Base-by-base conservation (phyloP, 2,888 invertebrate genomes). In the Trisateles emortualis region DNA sequence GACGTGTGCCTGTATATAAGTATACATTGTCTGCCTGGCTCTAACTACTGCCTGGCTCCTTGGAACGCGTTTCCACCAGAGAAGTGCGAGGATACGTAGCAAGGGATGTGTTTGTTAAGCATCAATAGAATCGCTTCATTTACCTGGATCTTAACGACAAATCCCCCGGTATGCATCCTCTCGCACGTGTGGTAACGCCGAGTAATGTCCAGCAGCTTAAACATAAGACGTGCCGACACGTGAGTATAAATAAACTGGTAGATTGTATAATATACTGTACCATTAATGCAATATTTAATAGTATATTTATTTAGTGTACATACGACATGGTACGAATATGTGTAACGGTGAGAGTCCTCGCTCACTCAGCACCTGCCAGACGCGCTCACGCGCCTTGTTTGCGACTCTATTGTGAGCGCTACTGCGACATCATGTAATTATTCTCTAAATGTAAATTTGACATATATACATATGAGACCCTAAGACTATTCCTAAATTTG, bases 261-360 rank as follows among this genome's bases (percentile, higher is more conserved):
- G 40, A 43, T 63, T 48, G 52, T 51, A 30, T 45, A 35, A 42
- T 51, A 26, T 45, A 53, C 55, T 44, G 46, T 49, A 64, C 46
- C 57, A 50, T 14, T 54, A 60, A 61, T 60, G 64, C 68, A 68
- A 74, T 69, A 64, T 60, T 51, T 32, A 39, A 52, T 65, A 70
- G 56, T 58, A 52, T 55, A 68, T 61, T 63, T 68, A 64, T 64
- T 47, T 49, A 55, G 57, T 38, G 42, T 49, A 60, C 45, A 17
- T 35, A 36, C 24, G 13, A 26, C 38, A 11, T 36, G 13, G 24
- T 11, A 36, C 16, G 16, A 13, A 19, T 29, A 19, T 14, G 8
- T 4, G 19, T 3, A 19, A 19, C 19, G 5, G 19, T 2, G 5
- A 5, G 5, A 3, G 19, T 19, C 19, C 4, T 16, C 35, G 9